Percentiles rank a stretch among this genome's conserved stretches.
phyloP scores from a whole-genome alignment of 2,113 vertebrate species.

The Panurus biarmicus region DNA sequence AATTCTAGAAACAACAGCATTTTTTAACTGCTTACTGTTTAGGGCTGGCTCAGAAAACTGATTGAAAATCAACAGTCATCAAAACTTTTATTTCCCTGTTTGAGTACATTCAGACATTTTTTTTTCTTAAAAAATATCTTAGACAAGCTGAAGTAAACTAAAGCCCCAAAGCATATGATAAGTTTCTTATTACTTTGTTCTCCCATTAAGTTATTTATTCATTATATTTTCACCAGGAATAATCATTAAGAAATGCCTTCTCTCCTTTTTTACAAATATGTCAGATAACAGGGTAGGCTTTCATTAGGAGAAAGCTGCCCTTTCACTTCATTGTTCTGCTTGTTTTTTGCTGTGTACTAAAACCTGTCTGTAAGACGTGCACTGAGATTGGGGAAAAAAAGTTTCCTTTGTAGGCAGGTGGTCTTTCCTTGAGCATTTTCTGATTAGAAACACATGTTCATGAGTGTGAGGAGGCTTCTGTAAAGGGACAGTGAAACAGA shows the following conservation, averaged over 20 bases:
- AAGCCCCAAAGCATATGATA: background rate
- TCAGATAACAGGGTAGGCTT: background rate
- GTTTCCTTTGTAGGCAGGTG: constrained; percentile 64
- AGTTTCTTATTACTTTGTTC: background rate
- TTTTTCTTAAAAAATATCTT: background rate
- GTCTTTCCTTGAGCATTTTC: constrained; percentile 49
- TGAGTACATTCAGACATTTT: background rate
- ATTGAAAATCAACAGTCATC: background rate
- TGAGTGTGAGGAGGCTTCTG: constrained; percentile 52
- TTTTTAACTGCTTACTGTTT: background rate
- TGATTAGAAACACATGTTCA: constrained; percentile 67
- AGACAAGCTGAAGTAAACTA: background rate
- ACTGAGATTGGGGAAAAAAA: constrained; percentile 17
- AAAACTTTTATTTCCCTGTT: background rate
- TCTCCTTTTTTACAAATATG: background rate
- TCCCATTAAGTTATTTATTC: background rate
- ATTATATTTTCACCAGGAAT: background rate
- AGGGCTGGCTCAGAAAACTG: background rate
- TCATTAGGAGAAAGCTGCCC: constrained; percentile 26
- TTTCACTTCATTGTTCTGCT: constrained; percentile 25
- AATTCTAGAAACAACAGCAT: background rate
- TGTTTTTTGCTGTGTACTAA: constrained; percentile 12
- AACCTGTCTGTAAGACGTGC: constrained; percentile 30
- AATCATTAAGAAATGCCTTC: background rate
- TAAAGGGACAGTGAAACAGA: background rate